Base-by-base conservation (phyloP, 2,888 invertebrate genomes). In the Tribolium freemani region DNA sequence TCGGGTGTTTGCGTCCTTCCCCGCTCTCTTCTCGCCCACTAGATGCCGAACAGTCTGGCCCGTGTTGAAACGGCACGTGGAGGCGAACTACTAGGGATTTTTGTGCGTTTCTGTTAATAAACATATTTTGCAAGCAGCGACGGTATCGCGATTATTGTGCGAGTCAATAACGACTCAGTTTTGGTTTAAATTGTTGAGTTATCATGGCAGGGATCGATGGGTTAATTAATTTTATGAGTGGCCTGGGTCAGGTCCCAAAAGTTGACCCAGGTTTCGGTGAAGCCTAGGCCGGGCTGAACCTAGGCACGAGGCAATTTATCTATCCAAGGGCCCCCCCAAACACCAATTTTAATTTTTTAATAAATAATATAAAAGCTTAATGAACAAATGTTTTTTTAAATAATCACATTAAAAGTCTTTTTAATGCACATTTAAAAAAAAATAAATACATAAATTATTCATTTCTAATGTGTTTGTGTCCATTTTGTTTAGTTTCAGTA, bases 61-160 rank as follows among this genome's bases (percentile, higher is more conserved):
- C 81, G 83, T 83, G 81, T 78, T 77, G 78, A 74, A 72, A 63
- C 56, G 82, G 78, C 86, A 87, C 86, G 86, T 86, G 86, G 86
- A 85, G 86, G 87, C 86, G 82, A 80, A 76, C 51, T 68, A 86
- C 86, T 81, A 61, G 84, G 84, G 76, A 77, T 84, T 82, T 81
- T 26, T 3, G 54, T 54, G 30, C 26, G 45, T 8, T 20, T 30
- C 26, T 53, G 44, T 53, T 64, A 64, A 64, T 54, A 64, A 64
- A 64, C 53, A 64, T 64, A 64, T 64, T 64, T 64, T 64, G 10
- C 44, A 11, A 16, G 6, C 20, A 16, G 6, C 20, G 30, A 11
- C 26, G 50, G 30, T 38, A 38, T 64, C 44, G 44, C 51, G 64
- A 53, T 64, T 16, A 66, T 26, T 26, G 44, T 38, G 16, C 20